phyloP scores from a whole-genome alignment of 2,113 vertebrate species.

The Nibea albiflora region DNA sequence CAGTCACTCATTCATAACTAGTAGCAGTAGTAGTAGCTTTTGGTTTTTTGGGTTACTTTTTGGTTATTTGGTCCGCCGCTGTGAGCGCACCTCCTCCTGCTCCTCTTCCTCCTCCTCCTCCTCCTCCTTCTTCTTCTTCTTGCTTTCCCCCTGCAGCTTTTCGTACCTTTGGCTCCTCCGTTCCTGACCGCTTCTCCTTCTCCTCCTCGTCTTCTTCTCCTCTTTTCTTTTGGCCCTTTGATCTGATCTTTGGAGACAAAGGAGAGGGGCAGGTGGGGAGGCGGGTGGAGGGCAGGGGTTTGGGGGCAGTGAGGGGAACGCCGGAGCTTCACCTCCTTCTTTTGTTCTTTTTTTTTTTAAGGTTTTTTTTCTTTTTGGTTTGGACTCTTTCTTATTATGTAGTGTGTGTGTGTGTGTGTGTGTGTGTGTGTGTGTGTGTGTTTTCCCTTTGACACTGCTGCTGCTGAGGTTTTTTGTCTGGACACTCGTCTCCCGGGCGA shows the following conservation, averaged over 20 bases:
- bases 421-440: conserved; percentile 43
- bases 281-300: conserved; percentile 78
- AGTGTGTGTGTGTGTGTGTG: conserved; percentile 40
- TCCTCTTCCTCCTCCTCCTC: conserved; percentile 52
- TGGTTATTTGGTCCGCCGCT: conserved; percentile 80
- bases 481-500: conserved; percentile 77
- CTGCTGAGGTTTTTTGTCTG: conserved; percentile 83
- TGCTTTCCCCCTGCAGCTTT: conserved; percentile 66
- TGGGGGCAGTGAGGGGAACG: conserved; percentile 68
- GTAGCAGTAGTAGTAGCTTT: conserved; percentile 83
- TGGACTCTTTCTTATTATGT: conserved; percentile 66
- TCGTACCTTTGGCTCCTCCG: conserved; percentile 59
- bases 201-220: conserved; percentile 52
- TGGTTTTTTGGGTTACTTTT: conserved; percentile 80
- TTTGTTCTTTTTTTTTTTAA: conserved; percentile 64
- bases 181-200: conserved; percentile 47
- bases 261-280: conserved; percentile 71
- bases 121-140: conserved; percentile 42
- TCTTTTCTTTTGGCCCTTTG: conserved; percentile 68
- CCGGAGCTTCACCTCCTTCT: conserved; percentile 66
- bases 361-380: conserved; percentile 66
- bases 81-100: conserved; percentile 66
- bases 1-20: conserved; percentile 76
- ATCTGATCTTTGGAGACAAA: conserved; percentile 79
- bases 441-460: conserved; percentile 76